Evolutionary conservation across 2,797 vertebrate genomes (phyloP).

Genomic region (Megaceryle alcyon): DNA sequence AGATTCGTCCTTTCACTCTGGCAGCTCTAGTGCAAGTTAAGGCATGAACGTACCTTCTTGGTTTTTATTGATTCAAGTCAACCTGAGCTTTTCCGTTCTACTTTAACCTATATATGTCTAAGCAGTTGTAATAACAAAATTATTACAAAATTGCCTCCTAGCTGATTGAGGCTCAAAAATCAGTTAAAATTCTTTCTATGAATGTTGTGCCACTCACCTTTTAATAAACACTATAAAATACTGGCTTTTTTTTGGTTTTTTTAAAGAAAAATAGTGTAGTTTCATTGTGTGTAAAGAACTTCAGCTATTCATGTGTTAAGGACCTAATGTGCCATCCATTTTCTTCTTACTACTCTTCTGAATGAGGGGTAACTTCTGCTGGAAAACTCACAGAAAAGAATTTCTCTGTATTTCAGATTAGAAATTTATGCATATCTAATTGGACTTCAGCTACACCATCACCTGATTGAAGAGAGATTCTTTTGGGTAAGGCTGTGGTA

Average conservation of each 20-base stretch:
- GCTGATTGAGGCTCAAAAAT: background rate
- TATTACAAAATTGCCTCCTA: background rate
- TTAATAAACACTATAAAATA: background rate
- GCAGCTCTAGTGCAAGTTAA: background rate
- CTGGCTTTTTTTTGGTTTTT: background rate
- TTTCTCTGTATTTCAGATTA: background rate
- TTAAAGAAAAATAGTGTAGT: background rate
- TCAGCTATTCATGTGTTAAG: background rate
- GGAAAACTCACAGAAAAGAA: background rate
- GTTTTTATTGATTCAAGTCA: background rate
- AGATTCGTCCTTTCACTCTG: background rate
- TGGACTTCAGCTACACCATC: background rate
- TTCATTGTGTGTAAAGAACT: background rate
- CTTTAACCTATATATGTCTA: background rate
- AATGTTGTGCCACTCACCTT: background rate
- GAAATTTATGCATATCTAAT: background rate
- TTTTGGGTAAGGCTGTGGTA: background rate
- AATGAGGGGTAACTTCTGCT: background rate
- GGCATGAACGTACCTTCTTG: background rate
- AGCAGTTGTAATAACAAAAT: background rate
- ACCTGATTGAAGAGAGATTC: fast-evolving
- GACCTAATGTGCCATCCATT: background rate
- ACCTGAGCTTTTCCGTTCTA: background rate
- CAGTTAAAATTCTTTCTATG: background rate
- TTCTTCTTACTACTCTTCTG: background rate